Conservation (phyloP, 2,113 vertebrate genomes). For the Mormyrus lacerda region DNA sequence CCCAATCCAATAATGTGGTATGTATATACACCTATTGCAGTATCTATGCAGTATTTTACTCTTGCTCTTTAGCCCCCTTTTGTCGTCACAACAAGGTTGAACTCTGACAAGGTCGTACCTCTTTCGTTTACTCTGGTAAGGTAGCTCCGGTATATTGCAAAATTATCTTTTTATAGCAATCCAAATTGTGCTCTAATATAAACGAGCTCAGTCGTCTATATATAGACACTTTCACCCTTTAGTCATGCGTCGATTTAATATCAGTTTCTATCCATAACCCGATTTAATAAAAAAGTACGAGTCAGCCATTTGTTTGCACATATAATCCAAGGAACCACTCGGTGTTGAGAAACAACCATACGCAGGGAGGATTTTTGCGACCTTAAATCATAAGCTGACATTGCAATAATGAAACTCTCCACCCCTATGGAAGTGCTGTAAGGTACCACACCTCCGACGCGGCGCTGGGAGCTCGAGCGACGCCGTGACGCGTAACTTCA, state of each 20-base stretch:
- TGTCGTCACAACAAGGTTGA: constrained; percentile 49
- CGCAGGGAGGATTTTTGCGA: constrained; percentile 24
- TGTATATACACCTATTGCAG: constrained; percentile 20
- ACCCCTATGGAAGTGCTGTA: constrained; percentile 45
- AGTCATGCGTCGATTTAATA: not conserved
- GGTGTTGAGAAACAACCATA: not conserved
- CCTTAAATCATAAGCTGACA: constrained; percentile 64
- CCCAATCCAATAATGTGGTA: not conserved
- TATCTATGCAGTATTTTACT: constrained; percentile 57
- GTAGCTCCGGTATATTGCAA: constrained; percentile 30
- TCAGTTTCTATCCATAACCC: not conserved
- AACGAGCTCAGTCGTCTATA: not conserved
- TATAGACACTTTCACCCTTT: not conserved
- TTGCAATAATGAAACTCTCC: constrained; percentile 48
- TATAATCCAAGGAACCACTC: not conserved
- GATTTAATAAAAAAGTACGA: not conserved
- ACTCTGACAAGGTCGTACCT: constrained; percentile 35
- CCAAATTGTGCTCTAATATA: not conserved
- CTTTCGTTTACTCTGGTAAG: constrained; percentile 52
- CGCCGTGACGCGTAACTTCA: constrained; percentile 18
- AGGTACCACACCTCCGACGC: constrained; percentile 48
- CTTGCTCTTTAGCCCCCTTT: constrained; percentile 51
- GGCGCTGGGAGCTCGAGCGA: constrained; percentile 20
- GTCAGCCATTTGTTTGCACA: constrained; percentile 7
- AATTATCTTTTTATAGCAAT: not conserved